Base-by-base conservation (phyloP, 2,797 vertebrate species). In the Oryzias sinensis region DNA sequence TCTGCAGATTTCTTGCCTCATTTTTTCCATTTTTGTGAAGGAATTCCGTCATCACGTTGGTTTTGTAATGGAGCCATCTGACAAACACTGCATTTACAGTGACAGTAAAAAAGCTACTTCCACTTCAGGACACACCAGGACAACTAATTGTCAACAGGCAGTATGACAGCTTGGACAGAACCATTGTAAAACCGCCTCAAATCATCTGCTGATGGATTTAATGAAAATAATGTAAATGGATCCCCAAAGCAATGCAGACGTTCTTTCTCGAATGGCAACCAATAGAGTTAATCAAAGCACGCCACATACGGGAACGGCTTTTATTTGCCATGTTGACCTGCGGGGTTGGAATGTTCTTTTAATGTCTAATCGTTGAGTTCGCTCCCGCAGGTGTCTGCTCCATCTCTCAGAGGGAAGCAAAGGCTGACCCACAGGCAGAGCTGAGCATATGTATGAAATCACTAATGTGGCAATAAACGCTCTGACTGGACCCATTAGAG, bases 101-200 rank as follows among this genome's bases (percentile, higher is more conserved):
- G 63, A 25, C 50, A 63, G 63, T 4, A 66, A 44, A 67, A 75
- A 60, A 48, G 33, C 44, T 43, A 53, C 46, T 33, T 33, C 33
- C 8, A 33, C 33, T 11, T 27, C 27, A 58, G 59, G 56, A 72
- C 70, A 46, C 69, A 78, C 40, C 53, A 74, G 64, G 6, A 8
- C 33, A 0, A 66, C 76, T 66, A 67, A 71, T 82, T 77, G 88
- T 83, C 80, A 68, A 47, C 56, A 55, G 60, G 57, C 53, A 43
- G 56, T 15, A 48, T 49, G 70, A 78, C 70, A 74, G 69, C 70
- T 65, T 44, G 53, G 63, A 62, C 40, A 15, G 29, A 51, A 63
- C 62, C 46, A 59, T 76, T 74, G 71, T 46, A 18, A 55, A 40
- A 59, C 16, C 49, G 52, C 79, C 62, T 73, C 77, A 63, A 63